These are phyloP conservation scores for Sesamia nonagrioides DNA, from an alignment of 1,140 invertebrate species.

Conservation along the genomic window DNA sequence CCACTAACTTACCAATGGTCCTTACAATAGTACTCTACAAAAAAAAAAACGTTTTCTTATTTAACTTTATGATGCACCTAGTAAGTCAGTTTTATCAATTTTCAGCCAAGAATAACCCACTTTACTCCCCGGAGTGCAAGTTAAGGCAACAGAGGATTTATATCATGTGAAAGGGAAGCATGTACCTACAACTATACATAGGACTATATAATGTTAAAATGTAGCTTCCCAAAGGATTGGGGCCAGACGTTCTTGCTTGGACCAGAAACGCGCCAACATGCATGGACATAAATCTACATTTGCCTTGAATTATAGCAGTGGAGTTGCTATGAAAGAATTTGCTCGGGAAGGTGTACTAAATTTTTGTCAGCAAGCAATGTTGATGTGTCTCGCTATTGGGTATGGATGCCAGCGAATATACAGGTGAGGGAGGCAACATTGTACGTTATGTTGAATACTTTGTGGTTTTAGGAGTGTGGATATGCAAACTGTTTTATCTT, in stretches of 20 bases:
- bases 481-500: no score
- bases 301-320: background rate
- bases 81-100: background rate
- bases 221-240: background rate
- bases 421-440: no score
- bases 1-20: no score
- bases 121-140: background rate
- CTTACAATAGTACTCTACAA: no score
- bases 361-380: no score
- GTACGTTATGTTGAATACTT: no score
- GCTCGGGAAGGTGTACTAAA: no score
- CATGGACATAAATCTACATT: slow-evolving; percentile 18
- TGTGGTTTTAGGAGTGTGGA: no score
- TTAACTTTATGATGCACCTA: background rate
- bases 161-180: background rate
- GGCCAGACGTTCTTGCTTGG: background rate
- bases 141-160: background rate
- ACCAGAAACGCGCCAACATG: background rate
- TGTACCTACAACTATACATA: background rate
- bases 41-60: no score
- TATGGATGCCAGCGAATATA: no score
- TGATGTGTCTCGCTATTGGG: no score
- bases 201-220: background rate
- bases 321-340: no score
- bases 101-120: background rate